Evolutionary conservation across 64 coral and sea anemone genomes (phyloP), one percentile per base, ranked within the genome.

Genomic region (Porites australiensis): DNA sequence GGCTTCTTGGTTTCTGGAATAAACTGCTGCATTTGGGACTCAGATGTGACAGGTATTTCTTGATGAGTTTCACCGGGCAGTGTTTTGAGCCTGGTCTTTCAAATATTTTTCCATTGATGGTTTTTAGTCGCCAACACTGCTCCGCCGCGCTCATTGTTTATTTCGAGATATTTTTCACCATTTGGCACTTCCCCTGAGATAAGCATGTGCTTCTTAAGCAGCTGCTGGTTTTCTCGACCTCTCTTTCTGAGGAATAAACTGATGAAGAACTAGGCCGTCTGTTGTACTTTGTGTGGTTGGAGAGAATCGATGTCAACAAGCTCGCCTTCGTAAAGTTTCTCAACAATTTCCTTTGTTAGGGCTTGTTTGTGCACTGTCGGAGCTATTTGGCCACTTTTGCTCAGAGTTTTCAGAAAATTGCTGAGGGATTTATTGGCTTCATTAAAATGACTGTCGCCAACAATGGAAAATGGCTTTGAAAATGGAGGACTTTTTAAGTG

Each of bases 1-100:
- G 46, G 21, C 15, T 78, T 88, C 50, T 76, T 19, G 86, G 86
- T 20, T 37, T 76, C 43, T 88, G 72, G 62, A 88, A 88, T 58
- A 90, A 65, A 80, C 23, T 81, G 58, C 64, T 81, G 76, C 47
- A 81, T 50, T 80, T 72, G 20, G 86, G 71, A 88, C 70, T 86
- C 14, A 69, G 82, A 19, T 70, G 82, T 19, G 62, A 13, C 3
- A 67, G 22, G 20, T 67, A 73, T 15, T 88, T 88, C 46, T 64
- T 10, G 9, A 70, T 58, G 20, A 70, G 15, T 16, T 69, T 46
- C 13, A 86, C 61, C 19, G 71, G 53, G 53, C 87, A 89, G 51
- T 43, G 55, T 64, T 77, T 58, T 44, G 86, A 88, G 86, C 51
- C 22, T 9, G 70, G 70, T 58, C 51, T 61, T 37, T 37, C 27